Percentiles rank a stretch among this genome's conserved stretches.
Evolutionary conservation across 2,888 invertebrate genomes (phyloP).

Genomic region (Pollenia griseotomentosa): DNA sequence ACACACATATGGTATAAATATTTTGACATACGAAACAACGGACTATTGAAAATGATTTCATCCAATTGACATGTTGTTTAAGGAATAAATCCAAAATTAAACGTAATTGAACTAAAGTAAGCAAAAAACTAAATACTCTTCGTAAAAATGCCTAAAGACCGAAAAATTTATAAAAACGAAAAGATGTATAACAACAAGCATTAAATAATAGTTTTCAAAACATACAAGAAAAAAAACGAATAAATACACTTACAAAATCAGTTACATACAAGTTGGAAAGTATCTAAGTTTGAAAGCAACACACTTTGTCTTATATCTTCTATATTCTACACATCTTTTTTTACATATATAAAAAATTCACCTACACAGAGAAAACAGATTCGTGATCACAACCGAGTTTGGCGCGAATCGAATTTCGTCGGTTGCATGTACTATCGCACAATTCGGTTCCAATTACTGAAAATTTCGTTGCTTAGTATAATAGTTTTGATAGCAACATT

Average conservation of each 20-base stretch:
- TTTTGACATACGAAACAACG: not conserved
- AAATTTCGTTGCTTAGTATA: no score
- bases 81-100: conserved; percentile 16
- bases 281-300: no score
- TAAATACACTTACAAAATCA: not conserved
- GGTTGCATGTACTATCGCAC: no score
- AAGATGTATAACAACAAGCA: not conserved
- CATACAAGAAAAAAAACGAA: not conserved
- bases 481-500: no score
- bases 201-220: conserved; percentile 21
- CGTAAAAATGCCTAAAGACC: not conserved
- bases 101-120: conserved; percentile 38
- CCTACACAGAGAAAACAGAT: no score
- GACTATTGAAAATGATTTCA: conserved; percentile 53
- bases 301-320: no score
- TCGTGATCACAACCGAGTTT: no score
- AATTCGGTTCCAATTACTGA: no score
- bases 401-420: no score
- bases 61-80: conserved; percentile 35
- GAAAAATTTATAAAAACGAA: not conserved
- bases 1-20: not conserved
- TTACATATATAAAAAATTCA: no score
- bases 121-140: conserved; percentile 22
- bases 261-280: no score
- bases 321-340: no score